Base-by-base conservation (phyloP, 2,797 vertebrate genomes). In the Columba guinea region DNA sequence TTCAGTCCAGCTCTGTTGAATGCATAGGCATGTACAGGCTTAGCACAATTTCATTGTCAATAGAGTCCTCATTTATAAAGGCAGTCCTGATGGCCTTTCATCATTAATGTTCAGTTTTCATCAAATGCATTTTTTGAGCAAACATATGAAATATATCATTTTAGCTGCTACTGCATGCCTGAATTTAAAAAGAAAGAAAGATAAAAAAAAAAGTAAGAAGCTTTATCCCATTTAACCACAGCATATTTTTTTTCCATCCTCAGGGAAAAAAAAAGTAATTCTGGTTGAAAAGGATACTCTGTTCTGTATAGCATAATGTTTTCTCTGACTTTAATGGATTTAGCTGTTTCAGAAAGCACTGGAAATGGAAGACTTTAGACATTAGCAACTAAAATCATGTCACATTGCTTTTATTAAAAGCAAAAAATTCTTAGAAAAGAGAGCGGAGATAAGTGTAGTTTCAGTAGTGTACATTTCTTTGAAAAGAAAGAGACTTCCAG, bases 241-340 rank as follows among this genome's bases (percentile, higher is more conserved):
- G 65, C 49, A 59, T 96, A 93, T 90, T 94, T 96, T 96, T 96
- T 94, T 94, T 89, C 93, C 34, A 86, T 94, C 89, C 89, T 95
- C 30, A 41, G 84, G 84, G 89, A 53, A 60, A 89, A 92, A 80
- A 94, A 70, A 44, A 39, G 39, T 76, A 90, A 94, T 91, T 91
- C 41, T 89, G 55, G 48, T 94, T 96, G 94, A 97, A 97, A 97
- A 96, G 74, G 39, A 92, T 95, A 96, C 89, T 96, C 88, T 97
- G 53, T 94, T 96, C 83, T 80, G 44, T 95, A 73, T 94, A 94
- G 74, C 77, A 96, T 97, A 95, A 96, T 85, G 84, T 97, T 96
- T 97, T 95, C 89, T 97, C 78, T 94, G 78, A 93, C 80, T 93
- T 95, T 84, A 95, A 51, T 73, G 46, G 41, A 68, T 90, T 95